Conservation (phyloP, 2,888 invertebrate genomes). For the Amiota mariae region DNA sequence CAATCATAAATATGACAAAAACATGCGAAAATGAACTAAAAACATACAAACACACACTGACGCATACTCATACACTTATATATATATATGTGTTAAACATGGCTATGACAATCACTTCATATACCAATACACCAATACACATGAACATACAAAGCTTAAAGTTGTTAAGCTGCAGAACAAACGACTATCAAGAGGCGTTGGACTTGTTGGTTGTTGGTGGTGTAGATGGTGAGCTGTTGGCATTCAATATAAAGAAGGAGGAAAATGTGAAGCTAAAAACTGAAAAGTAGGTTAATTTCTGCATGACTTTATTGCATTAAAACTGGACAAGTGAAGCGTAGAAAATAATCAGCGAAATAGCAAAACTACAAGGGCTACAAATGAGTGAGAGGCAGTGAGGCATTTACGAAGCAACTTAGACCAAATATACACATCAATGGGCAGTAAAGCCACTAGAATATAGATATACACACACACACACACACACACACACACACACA, state of each 20-base stretch:
- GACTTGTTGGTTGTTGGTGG: conserved; percentile 27
- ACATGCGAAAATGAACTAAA: conserved; percentile 1
- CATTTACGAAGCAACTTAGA: no score
- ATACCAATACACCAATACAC: conserved; percentile 8
- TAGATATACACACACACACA: no score
- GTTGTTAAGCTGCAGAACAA: conserved; percentile 18
- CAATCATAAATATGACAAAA: conserved; percentile 25
- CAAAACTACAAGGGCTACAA: neutral
- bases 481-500: no score
- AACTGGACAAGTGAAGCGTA: conserved; percentile 41
- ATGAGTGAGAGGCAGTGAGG: no score
- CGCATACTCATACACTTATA: neutral
- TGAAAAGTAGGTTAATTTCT: conserved; percentile 52
- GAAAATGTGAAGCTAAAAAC: conserved; percentile 1
- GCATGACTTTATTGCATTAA: conserved; percentile 51
- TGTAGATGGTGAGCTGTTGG: no score
- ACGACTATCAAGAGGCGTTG: neutral
- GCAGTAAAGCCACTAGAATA: no score
- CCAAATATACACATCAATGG: no score
- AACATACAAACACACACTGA: neutral
- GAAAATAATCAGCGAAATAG: conserved; percentile 49
- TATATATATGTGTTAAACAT: neutral
- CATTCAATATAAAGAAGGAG: neutral
- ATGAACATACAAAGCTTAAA: conserved; percentile 8
- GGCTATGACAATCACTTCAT: neutral